A percentile compares a stretch with the other conserved stretches of the same genome.
Conservation (phyloP, 1,140 invertebrate species). For the fruit fly (Drosophila melanogaster) region DNA sequence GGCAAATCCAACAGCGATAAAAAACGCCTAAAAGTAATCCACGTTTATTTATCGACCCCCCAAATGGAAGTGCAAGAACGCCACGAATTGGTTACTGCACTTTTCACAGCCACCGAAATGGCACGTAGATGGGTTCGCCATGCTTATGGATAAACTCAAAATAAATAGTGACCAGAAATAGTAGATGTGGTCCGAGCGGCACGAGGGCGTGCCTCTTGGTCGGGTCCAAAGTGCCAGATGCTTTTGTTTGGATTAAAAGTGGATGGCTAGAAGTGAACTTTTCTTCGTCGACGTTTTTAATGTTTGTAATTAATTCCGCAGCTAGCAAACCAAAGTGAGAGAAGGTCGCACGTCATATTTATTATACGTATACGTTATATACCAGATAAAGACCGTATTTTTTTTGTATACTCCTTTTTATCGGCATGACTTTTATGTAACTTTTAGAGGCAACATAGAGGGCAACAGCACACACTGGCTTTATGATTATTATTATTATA, state of each 20-base stretch:
- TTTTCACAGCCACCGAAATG: constrained; percentile 20
- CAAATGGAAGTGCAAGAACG: constrained; percentile 19
- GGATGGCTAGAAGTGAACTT: constrained; percentile 51
- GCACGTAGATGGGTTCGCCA: constrained; percentile 53
- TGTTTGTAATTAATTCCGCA: constrained; percentile 69
- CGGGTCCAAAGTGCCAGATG: constrained; percentile 37
- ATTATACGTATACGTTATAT: constrained; percentile 10
- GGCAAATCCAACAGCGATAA: neutral
- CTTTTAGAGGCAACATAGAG: no score
- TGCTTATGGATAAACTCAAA: constrained; percentile 38
- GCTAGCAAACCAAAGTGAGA: constrained; percentile 23
- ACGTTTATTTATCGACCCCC: constrained; percentile 4
- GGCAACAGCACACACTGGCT: constrained; percentile 35
- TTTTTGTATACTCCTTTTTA: neutral
- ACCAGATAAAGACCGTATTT: constrained; percentile 19
- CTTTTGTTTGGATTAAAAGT: constrained; percentile 57
- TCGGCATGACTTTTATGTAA: constrained; percentile 66
- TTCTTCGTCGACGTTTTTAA: constrained; percentile 32
- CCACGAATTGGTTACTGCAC: constrained; percentile 10
- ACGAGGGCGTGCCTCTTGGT: constrained; percentile 39
- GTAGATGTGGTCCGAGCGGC: constrained; percentile 13
- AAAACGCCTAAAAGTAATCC: constrained; percentile 9
- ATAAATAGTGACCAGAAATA: constrained; percentile 24
- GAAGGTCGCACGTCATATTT: constrained; percentile 39
- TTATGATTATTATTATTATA: constrained; percentile 29